Percentiles rank a stretch among this genome's conserved stretches.
Conservation (phyloP, 2,888 invertebrate species). For the Sinhomidia bicolor region DNA sequence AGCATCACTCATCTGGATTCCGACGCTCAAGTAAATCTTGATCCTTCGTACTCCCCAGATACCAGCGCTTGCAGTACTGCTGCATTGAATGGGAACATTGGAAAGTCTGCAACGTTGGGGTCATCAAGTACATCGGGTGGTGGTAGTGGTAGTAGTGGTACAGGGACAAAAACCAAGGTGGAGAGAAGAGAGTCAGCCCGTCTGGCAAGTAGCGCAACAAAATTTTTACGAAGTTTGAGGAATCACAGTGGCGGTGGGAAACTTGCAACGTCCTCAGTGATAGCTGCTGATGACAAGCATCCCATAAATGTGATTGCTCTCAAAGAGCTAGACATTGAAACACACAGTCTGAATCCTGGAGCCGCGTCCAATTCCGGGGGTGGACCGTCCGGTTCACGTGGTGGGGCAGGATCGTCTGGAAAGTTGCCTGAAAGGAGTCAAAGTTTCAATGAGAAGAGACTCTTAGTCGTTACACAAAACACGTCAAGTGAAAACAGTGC, state of each 20-base stretch:
- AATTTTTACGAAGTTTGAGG: slow-evolving; percentile 77
- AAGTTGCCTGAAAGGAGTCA: slow-evolving; percentile 79
- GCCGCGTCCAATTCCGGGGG: slow-evolving; percentile 31
- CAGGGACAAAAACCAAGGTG: slow-evolving; percentile 73
- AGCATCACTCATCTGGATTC: slow-evolving; percentile 58
- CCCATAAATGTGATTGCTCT: slow-evolving; percentile 78
- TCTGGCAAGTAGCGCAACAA: slow-evolving; percentile 78
- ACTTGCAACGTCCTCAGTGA: slow-evolving; percentile 60
- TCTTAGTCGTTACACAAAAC: slow-evolving; percentile 76
- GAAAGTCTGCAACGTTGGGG: slow-evolving; percentile 54
- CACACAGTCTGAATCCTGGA: slow-evolving; percentile 69
- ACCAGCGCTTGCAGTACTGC: neutral
- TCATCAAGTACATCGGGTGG: slow-evolving; percentile 43
- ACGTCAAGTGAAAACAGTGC: slow-evolving; percentile 66
- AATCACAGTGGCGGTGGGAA: slow-evolving; percentile 69
- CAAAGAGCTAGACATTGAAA: slow-evolving; percentile 77
- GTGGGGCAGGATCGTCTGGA: slow-evolving; percentile 40
- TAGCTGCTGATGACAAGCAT: slow-evolving; percentile 70
- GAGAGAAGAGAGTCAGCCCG: slow-evolving; percentile 78
- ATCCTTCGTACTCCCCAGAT: slow-evolving; percentile 64
- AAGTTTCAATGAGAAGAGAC: slow-evolving; percentile 79
- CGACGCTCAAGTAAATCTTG: slow-evolving; percentile 65
- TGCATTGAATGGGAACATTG: slow-evolving; percentile 39
- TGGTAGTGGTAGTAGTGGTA: neutral
- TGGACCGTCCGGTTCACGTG: slow-evolving; percentile 47